Evolutionary conservation across 2,113 vertebrate genomes (phyloP).

Genomic region (Cephalopterus ornatus): DNA sequence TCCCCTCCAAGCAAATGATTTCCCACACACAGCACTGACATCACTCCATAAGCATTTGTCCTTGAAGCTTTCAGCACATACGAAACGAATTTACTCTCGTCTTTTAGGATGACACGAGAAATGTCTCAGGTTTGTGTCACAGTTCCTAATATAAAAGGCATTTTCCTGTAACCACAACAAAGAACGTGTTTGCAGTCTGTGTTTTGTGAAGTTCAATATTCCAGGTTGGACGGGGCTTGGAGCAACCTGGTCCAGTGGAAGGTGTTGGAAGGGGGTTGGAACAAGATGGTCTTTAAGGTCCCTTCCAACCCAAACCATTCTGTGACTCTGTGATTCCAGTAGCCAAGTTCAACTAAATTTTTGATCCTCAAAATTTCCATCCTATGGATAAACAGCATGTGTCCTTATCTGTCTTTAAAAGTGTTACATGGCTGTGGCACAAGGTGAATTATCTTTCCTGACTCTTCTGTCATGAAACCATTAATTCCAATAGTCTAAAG

Average conservation of each 20-base stretch:
- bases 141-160: neutral
- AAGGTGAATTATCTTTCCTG: neutral
- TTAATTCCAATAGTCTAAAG: neutral
- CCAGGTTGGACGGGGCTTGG: neutral
- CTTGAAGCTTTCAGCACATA: neutral
- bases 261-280: neutral
- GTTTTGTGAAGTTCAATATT: neutral
- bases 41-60: neutral
- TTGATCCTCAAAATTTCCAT: neutral
- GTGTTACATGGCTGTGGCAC: neutral
- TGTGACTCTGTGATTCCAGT: neutral
- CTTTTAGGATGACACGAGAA: neutral
- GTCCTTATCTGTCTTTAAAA: neutral
- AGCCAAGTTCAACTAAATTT: neutral
- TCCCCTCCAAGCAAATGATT: neutral
- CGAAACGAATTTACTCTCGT: neutral
- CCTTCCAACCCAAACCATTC: neutral
- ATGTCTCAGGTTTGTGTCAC: neutral
- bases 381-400: neutral
- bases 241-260: neutral
- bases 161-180: neutral
- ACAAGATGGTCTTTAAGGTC: neutral
- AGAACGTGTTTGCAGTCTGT: neutral
- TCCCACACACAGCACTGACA: neutral
- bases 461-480: neutral